A percentile compares a stretch with the other conserved stretches of the same genome.
phyloP scores from a whole-genome alignment of 2,888 invertebrate species.

The Andrena bucephala region DNA sequence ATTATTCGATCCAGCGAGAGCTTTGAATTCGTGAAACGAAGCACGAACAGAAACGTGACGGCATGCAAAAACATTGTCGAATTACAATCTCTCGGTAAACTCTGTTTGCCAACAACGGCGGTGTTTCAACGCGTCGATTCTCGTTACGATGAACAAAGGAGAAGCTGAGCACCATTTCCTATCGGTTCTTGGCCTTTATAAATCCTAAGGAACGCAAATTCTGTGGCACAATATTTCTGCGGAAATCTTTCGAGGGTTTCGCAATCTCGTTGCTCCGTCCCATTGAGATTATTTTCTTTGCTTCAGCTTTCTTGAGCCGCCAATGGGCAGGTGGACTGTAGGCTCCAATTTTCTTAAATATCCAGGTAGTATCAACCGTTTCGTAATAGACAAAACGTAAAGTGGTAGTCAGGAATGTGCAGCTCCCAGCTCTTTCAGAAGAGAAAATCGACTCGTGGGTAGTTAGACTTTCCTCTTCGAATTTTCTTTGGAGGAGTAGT shows the following conservation, averaged over 20 bases:
- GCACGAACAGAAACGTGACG: too few species aligned
- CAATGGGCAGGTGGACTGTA: constrained; percentile 22
- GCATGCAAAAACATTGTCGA: too few species aligned
- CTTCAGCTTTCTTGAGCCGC: constrained; percentile 6
- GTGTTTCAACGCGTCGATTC: too few species aligned
- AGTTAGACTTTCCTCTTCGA: not conserved
- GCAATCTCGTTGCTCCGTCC: constrained; percentile 42
- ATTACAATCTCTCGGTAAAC: too few species aligned
- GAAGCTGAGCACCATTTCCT: too few species aligned
- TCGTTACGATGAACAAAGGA: too few species aligned
- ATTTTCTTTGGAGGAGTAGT: too few species aligned
- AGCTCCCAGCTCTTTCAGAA: constrained; percentile 24
- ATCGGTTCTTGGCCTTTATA: not conserved
- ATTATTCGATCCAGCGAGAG: too few species aligned
- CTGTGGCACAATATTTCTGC: not conserved
- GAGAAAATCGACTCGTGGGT: not conserved
- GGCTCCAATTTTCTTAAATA: constrained; percentile 42
- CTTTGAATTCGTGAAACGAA: too few species aligned
- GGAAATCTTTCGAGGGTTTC: constrained; percentile 50
- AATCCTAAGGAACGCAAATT: not conserved
- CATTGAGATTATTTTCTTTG: not conserved
- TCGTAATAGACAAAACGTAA: constrained; percentile 28
- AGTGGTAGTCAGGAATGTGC: not conserved
- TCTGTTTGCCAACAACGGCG: too few species aligned
- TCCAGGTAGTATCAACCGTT: constrained; percentile 34